phyloP scores from a whole-genome alignment of 2,113 vertebrate genomes.

The Centrocercus urophasianus region DNA sequence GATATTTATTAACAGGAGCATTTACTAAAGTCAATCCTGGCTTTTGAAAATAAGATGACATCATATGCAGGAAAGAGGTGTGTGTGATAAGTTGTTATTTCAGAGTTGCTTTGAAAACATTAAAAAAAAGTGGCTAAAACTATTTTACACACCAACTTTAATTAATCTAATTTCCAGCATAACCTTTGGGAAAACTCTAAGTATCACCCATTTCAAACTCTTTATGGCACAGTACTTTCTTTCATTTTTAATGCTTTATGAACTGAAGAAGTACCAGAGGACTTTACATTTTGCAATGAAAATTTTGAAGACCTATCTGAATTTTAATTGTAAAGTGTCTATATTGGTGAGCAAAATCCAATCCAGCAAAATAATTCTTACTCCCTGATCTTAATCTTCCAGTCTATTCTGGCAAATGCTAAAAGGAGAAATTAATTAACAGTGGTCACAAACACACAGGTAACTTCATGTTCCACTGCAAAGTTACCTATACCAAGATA shows the following conservation, averaged over 20 bases:
- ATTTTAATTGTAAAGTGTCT: background rate
- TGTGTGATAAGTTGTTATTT: conserved; percentile 30
- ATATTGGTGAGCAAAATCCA: background rate
- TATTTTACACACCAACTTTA: conserved; percentile 26
- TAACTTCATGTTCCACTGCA: background rate
- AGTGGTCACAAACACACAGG: background rate
- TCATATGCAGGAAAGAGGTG: conserved; percentile 25
- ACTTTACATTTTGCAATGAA: background rate
- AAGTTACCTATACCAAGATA: background rate
- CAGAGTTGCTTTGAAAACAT: conserved; percentile 22
- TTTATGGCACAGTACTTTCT: background rate
- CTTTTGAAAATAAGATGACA: conserved; percentile 47
- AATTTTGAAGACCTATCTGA: background rate
- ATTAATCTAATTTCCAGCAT: conserved; percentile 9
- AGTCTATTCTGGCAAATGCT: background rate
- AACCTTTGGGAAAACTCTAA: background rate
- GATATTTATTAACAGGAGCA: conserved; percentile 38
- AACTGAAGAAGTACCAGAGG: conserved; percentile 14
- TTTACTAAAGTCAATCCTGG: conserved; percentile 44
- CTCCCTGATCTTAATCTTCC: background rate
- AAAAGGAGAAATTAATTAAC: background rate
- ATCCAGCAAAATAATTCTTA: background rate
- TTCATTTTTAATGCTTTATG: background rate
- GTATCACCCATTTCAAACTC: background rate
- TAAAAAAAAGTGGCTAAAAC: background rate